phyloP scores from a whole-genome alignment of 2,797 vertebrate genomes.

The Gymnodraco acuticeps region DNA sequence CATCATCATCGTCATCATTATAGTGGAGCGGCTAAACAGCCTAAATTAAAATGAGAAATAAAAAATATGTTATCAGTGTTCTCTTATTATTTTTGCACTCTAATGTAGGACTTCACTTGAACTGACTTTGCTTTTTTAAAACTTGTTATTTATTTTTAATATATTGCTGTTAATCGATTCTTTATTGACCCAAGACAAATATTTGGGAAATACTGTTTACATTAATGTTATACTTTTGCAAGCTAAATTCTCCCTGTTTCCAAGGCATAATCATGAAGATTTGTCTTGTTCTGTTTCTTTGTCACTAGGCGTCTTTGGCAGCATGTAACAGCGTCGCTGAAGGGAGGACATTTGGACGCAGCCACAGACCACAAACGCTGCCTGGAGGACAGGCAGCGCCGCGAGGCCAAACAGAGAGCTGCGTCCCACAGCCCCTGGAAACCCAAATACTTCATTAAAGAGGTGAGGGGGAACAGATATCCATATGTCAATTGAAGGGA shows the following conservation, averaged over 20 bases:
- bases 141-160: too few species aligned
- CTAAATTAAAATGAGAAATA: neutral
- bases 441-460: conserved; percentile 91
- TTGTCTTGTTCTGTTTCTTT: neutral
- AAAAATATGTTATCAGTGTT: neutral
- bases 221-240: neutral
- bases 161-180: too few species aligned
- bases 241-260: neutral
- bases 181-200: too few species aligned
- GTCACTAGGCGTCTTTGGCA: conserved; percentile 89
- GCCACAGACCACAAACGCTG: conserved; percentile 91
- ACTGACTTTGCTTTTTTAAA: neutral
- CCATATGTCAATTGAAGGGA: neutral
- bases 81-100: neutral
- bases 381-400: conserved; percentile 91
- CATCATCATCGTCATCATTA: neutral
- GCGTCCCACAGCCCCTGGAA: conserved; percentile 83
- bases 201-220: neutral
- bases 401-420: conserved; percentile 87
- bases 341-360: conserved; percentile 86
- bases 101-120: neutral
- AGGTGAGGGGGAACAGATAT: conserved; percentile 81
- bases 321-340: conserved; percentile 89
- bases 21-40: neutral
- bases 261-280: neutral